phyloP scores from a whole-genome alignment of 2,888 invertebrate genomes.

The Rhagonycha fulva region DNA sequence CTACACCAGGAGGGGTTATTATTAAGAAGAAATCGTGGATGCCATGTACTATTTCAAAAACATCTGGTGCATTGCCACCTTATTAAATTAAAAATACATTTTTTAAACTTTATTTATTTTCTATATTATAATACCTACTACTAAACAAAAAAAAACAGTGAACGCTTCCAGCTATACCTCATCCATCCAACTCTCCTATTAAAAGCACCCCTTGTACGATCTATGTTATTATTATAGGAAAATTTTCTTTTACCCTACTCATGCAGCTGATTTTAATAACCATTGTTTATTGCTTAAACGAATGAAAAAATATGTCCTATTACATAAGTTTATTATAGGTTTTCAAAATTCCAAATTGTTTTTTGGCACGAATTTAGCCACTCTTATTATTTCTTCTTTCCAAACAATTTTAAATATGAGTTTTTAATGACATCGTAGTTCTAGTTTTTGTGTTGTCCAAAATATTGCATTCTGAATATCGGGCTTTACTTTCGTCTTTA shows the following conservation, averaged over 20 bases:
- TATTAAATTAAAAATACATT: constrained; percentile 33
- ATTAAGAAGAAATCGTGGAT: constrained; percentile 18
- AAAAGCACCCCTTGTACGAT: not conserved
- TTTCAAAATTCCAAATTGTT: not conserved
- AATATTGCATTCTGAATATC: too few species aligned
- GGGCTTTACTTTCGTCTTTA: not conserved
- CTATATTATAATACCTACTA: not conserved
- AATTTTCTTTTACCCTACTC: not conserved
- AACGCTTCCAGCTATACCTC: not conserved
- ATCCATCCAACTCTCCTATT: not conserved
- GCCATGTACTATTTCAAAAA: constrained; percentile 22
- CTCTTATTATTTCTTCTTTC: not conserved
- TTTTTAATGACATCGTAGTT: too few species aligned
- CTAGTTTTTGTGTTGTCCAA: too few species aligned
- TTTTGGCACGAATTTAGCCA: not conserved
- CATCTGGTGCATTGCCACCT: constrained; percentile 33
- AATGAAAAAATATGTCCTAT: not conserved
- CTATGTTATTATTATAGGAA: not conserved
- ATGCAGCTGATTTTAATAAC: not conserved
- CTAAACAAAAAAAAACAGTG: too few species aligned
- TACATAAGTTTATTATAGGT: not conserved
- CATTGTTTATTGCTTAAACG: not conserved
- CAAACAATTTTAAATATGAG: too few species aligned
- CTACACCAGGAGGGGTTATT: constrained; percentile 15
- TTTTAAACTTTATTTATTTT: constrained; percentile 14